Evolutionary conservation across 2,888 invertebrate genomes (phyloP).

Genomic region (Polydrusus pterygomalis): DNA sequence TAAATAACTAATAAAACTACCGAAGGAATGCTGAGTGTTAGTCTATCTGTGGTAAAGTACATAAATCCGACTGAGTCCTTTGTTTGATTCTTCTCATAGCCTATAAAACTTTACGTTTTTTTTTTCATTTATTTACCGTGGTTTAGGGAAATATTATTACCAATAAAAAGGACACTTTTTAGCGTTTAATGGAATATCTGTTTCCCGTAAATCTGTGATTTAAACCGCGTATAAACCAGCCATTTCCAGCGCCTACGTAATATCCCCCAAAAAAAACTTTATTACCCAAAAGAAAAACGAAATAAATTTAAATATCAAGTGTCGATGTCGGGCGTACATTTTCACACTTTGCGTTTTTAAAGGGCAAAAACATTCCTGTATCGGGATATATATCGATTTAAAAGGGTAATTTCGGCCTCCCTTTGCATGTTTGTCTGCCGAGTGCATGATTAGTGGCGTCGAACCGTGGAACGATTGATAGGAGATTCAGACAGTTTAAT

Average conservation of each 20-base stretch:
- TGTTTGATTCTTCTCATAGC: background rate
- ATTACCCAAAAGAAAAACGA: constrained; percentile 22
- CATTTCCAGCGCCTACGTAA: background rate
- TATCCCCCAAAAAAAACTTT: constrained; percentile 9
- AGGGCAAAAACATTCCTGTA: constrained; percentile 49
- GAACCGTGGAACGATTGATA: constrained; percentile 49
- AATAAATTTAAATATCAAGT: constrained; percentile 48
- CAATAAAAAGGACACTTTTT: too few species aligned
- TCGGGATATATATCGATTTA: constrained; percentile 50
- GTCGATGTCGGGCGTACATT: constrained; percentile 32
- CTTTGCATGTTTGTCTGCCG: constrained; percentile 49
- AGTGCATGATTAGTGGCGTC: constrained; percentile 50
- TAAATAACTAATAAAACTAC: too few species aligned
- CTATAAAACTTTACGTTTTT: background rate
- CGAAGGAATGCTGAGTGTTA: too few species aligned
- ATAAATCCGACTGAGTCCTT: too few species aligned
- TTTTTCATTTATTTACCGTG: constrained; percentile 4
- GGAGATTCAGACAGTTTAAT: constrained; percentile 51
- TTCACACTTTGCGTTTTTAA: constrained; percentile 42
- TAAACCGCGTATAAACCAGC: background rate
- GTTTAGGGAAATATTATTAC: too few species aligned
- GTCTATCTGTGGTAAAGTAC: too few species aligned
- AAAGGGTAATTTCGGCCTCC: constrained; percentile 54
- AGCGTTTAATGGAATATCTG: background rate
- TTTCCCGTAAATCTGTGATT: background rate